Evolutionary conservation across 2,797 vertebrate genomes (phyloP).

Genomic region (Dromococcyx pavoninus): DNA sequence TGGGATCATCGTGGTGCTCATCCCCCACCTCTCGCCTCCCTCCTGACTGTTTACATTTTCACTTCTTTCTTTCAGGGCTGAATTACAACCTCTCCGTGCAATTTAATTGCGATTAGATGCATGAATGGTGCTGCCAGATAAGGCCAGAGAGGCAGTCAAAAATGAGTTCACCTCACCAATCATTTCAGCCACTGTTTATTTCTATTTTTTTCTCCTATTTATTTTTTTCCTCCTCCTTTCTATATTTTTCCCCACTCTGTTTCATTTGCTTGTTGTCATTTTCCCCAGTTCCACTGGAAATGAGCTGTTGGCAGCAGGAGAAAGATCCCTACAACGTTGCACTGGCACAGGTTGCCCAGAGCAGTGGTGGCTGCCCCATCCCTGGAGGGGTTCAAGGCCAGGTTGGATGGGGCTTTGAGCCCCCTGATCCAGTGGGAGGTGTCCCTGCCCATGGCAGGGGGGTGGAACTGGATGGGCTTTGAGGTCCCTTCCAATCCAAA

Average conservation of each 20-base stretch:
- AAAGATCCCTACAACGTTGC: not conserved
- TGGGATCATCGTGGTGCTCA: fast-evolving
- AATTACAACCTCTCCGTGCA: not conserved
- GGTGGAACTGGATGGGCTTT: no score
- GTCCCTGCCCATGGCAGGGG: no score
- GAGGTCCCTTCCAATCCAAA: no score
- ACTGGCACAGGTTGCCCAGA: no score
- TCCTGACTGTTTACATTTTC: fast-evolving
- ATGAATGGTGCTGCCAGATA: not conserved
- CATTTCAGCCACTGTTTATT: not conserved
- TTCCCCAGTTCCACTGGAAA: conserved; percentile 20
- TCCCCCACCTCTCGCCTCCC: not conserved
- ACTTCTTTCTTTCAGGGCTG: not conserved
- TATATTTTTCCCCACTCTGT: fast-evolving
- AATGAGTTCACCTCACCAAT: not conserved
- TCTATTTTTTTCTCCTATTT: not conserved
- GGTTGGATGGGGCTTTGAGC: no score
- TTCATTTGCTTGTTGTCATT: conserved; percentile 4
- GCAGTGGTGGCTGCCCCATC: no score
- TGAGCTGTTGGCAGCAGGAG: conserved; percentile 31
- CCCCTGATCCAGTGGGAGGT: no score
- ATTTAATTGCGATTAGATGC: conserved; percentile 36
- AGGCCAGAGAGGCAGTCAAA: not conserved
- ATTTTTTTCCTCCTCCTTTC: not conserved
- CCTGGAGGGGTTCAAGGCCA: no score